Base-by-base conservation (phyloP, 2,113 vertebrate genomes). In the Sylvilagus bachmani region DNA sequence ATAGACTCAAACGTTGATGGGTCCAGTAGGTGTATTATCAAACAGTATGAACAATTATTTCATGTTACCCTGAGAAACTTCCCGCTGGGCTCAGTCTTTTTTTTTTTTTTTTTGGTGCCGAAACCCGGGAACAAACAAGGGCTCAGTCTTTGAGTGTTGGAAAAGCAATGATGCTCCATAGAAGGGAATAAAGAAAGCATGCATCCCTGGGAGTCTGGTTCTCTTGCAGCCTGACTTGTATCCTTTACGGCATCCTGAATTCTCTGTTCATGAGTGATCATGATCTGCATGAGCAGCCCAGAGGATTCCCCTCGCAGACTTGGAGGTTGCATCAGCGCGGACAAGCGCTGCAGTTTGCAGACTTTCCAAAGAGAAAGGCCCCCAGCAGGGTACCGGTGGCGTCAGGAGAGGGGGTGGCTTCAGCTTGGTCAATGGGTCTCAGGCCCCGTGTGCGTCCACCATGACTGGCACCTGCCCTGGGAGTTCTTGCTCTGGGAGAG, bases 341-440 rank as follows among this genome's bases (percentile, higher is more conserved):
- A 53, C 71, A 66, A 58, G 21, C 29, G 36, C 16, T 31, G 55
- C 78, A 44, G 24, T 69, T 17, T 64, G 31, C 14, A 69, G 70
- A 14, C 17, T 36, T 84, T 29, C 10, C 12, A 11, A 29, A 49
- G 81, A 74, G 55, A 94, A n/a, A n/a, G 83, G 62, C 14, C 77
- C 71, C 10, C 49, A 27, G 77, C 10, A 5, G n/a, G 51, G 29
- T 0, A 0, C 14, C 27, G 31, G 12, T 38, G 19, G 33, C 17
- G 2, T 24, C 19, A 49, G 84, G 38, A 12, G n/a, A 36, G 21
- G 11, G 0, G 1, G n/a, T 51, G 75, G 22, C 64, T 80, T 89
- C n/a, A 2, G 58, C 5, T 3, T 12, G 62, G 51, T 44, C 25
- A 77, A 51, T 0, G 0, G 44, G 58, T 69, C 78, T 58, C 24